These are phyloP conservation scores for Laothoe populi DNA, from an alignment of 2,888 invertebrate species.

Conservation along the genomic window DNA sequence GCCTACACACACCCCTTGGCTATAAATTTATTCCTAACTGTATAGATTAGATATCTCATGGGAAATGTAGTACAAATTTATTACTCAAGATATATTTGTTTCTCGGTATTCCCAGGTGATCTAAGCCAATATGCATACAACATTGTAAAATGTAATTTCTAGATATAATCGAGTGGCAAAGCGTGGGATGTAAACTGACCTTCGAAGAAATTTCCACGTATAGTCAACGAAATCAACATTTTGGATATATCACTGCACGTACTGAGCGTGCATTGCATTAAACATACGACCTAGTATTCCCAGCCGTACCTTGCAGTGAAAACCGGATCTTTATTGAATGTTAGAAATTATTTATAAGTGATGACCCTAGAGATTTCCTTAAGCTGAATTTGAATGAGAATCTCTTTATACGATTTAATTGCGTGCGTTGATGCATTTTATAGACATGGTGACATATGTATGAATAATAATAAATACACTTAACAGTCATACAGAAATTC, in stretches of 20 bases:
- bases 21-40: too few relatives aligned
- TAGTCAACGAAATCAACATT: conserved; percentile 18
- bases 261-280: conserved; percentile 31
- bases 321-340: conserved; percentile 39
- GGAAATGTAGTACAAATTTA: too few relatives aligned
- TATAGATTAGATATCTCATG: too few relatives aligned
- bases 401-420: neutral
- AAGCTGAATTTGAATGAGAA: neutral
- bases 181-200: conserved; percentile 11
- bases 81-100: neutral
- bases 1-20: too few relatives aligned
- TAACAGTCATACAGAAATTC: too few relatives aligned
- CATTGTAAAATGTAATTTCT: neutral
- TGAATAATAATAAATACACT: too few relatives aligned
- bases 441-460: neutral
- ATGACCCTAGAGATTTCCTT: conserved; percentile 7
- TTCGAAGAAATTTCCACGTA: conserved; percentile 16
- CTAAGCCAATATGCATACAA: neutral
- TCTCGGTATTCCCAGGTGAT: neutral
- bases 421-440: neutral
- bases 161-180: neutral
- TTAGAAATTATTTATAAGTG: conserved; percentile 18
- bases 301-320: conserved; percentile 37
- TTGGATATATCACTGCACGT: conserved; percentile 24
- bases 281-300: conserved; percentile 33